Conservation (phyloP, 1,140 invertebrate genomes). For the Octopus sinensis region DNA sequence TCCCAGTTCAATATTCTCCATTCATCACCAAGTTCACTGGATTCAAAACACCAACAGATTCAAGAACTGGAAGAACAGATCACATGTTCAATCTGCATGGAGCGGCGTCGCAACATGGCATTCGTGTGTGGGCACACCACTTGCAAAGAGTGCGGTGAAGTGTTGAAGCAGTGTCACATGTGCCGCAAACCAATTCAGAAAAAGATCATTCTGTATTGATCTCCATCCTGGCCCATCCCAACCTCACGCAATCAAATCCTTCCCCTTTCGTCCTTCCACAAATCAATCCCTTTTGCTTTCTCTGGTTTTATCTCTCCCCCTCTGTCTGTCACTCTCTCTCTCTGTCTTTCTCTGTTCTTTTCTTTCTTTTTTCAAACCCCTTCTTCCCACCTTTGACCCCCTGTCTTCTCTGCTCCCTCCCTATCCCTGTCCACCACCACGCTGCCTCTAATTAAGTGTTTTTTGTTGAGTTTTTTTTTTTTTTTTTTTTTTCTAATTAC, state of each 20-base stretch:
- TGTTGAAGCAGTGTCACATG: conserved; percentile 85
- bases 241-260: no score
- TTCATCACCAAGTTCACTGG: neutral
- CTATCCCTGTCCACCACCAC: neutral
- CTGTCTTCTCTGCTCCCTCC: neutral
- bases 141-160: conserved; percentile 78
- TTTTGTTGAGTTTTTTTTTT: no score
- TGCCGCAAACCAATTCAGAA: conserved; percentile 83
- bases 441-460: no score
- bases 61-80: conserved; percentile 84
- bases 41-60: conserved; percentile 69
- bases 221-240: no score
- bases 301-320: neutral
- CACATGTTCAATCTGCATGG: conserved; percentile 68
- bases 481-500: no score
- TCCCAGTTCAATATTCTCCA: neutral
- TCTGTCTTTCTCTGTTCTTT: neutral
- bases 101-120: conserved; percentile 73
- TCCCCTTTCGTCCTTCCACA: neutral
- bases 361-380: neutral
- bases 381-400: neutral
- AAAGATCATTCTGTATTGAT: conserved; percentile 73
- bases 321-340: neutral
- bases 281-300: neutral
- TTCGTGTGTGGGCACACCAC: conserved; percentile 87